A percentile compares a stretch with the other conserved stretches of the same genome.
phyloP scores from a whole-genome alignment of 2,797 vertebrate species.

The Crax fasciolata region DNA sequence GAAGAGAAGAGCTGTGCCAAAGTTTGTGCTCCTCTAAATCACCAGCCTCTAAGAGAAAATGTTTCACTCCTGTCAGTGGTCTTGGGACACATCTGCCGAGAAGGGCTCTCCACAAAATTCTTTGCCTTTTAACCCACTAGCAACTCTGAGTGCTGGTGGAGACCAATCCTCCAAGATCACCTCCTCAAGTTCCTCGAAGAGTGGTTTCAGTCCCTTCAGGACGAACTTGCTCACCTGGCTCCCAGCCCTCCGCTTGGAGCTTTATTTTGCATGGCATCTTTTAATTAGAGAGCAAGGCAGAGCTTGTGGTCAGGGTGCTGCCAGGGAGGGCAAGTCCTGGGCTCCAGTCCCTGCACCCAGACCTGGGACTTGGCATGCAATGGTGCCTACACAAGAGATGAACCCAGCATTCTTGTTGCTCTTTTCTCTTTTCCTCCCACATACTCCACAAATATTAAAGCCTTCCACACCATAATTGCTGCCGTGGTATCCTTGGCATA shows the following conservation, averaged over 20 bases:
- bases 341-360: background rate
- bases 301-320: background rate
- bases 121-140: background rate
- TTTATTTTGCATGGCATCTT: slow-evolving; percentile 25
- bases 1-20: background rate
- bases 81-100: background rate
- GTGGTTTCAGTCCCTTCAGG: background rate
- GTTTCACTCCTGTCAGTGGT: background rate
- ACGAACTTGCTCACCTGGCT: slow-evolving; percentile 59
- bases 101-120: background rate
- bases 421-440: background rate
- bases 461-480: background rate
- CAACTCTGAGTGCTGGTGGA: background rate
- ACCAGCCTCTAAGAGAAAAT: background rate
- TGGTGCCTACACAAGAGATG: background rate
- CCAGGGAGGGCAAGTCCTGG: background rate
- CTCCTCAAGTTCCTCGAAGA: background rate
- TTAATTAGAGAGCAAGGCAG: slow-evolving; percentile 48
- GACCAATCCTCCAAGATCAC: background rate
- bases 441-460: background rate
- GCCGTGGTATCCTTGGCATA: fast-evolving
- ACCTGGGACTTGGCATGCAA: fast-evolving
- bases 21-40: background rate
- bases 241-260: background rate
- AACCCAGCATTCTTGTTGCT: background rate